These are phyloP conservation scores for Erpetoichthys calabaricus DNA, from an alignment of 2,797 vertebrate genomes.

Conservation along the genomic window DNA sequence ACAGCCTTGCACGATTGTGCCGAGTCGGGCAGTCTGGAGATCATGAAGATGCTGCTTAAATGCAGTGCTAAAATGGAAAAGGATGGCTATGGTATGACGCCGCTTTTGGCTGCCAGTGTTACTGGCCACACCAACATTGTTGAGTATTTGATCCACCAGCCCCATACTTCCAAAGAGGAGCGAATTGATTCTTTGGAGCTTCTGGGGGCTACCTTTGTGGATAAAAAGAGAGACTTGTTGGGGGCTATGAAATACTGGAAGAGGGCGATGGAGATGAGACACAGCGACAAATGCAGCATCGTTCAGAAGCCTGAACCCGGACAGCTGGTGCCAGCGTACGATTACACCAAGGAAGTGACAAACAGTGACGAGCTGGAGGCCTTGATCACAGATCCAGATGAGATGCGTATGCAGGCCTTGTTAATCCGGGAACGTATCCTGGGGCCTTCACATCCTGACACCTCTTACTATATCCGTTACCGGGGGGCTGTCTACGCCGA, in stretches of 20 bases:
- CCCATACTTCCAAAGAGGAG: conserved; percentile 54
- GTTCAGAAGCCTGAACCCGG: conserved; percentile 66
- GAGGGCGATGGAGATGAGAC: conserved; percentile 79
- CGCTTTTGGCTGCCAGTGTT: conserved; percentile 80
- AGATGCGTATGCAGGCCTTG: conserved; percentile 92
- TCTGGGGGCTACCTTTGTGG: conserved; percentile 84
- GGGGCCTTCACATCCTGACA: conserved; percentile 86
- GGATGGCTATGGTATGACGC: conserved; percentile 90
- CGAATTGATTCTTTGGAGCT: conserved; percentile 75
- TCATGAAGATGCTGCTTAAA: conserved; percentile 83
- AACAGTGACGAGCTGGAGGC: conserved; percentile 75
- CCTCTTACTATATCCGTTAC: conserved; percentile 92
- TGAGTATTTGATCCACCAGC: conserved; percentile 77
- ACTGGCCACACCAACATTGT: conserved; percentile 93
- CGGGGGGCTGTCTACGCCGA: conserved; percentile 84
- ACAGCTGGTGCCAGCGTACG: conserved; percentile 72
- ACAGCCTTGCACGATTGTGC: conserved; percentile 89
- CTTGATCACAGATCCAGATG: conserved; percentile 81
- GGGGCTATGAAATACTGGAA: conserved; percentile 86
- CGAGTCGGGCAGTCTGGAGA: conserved; percentile 87
- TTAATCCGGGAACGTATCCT: conserved; percentile 82
- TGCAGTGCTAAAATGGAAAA: conserved; percentile 79
- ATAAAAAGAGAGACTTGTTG: conserved; percentile 84
- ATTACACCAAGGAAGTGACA: conserved; percentile 71
- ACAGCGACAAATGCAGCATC: conserved; percentile 43